Evolutionary conservation across 2,113 vertebrate genomes (phyloP).

Genomic region (Dolichallabes microphthalmus): DNA sequence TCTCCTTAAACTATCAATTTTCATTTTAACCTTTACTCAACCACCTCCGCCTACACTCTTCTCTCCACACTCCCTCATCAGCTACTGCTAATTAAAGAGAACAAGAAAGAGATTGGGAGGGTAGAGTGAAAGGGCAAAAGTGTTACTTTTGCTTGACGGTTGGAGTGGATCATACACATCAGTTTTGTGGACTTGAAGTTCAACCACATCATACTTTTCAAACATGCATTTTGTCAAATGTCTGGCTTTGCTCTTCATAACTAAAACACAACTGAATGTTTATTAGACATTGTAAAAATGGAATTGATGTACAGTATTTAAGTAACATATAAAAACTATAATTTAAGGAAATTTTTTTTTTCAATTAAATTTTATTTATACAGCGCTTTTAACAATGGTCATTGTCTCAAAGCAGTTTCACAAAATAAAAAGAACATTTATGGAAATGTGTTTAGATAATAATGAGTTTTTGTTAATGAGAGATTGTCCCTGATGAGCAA

Average conservation of each 20-base stretch:
- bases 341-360: too few species aligned
- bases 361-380: too few species aligned
- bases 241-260: neutral
- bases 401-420: too few species aligned
- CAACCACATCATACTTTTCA: neutral
- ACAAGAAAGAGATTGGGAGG: neutral
- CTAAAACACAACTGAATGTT: neutral
- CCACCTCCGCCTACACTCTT: neutral
- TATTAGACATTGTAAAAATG: neutral
- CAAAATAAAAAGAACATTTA: too few species aligned
- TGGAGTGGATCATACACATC: neutral
- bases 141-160: conserved; percentile 18
- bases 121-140: neutral
- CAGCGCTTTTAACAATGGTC: too few species aligned
- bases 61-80: neutral
- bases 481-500: too few species aligned
- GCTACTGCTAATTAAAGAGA: conserved; percentile 6
- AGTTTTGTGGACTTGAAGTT: neutral
- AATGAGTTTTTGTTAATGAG: too few species aligned
- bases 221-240: neutral
- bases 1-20: neutral
- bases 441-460: too few species aligned
- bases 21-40: neutral
- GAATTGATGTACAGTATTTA: neutral
- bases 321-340: neutral